Evolutionary conservation across 2,888 invertebrate species (phyloP).

Genomic region (Sphinx pinastri): DNA sequence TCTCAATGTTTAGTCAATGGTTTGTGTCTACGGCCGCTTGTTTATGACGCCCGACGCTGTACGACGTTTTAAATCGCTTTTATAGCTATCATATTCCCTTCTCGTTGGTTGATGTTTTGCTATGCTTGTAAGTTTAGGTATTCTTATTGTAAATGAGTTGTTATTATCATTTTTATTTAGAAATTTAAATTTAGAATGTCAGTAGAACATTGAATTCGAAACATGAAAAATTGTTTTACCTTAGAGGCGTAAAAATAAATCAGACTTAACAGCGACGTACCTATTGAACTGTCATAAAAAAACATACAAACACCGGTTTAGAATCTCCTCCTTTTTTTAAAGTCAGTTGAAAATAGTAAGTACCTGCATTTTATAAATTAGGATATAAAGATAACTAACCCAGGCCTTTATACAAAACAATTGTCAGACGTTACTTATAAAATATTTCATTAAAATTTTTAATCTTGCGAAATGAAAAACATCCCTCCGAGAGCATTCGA

Average conservation of each 20-base stretch:
- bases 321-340: no score
- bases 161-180: no score
- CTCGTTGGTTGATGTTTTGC: background rate
- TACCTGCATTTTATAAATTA: no score
- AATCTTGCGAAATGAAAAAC: slow-evolving; percentile 49
- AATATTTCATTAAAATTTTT: slow-evolving; percentile 33
- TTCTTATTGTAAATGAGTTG: no score
- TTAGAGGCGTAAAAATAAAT: no score
- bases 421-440: background rate
- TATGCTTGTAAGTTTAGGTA: background rate
- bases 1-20: slow-evolving; percentile 70
- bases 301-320: no score
- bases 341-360: no score
- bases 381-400: background rate
- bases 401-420: background rate
- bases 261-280: no score
- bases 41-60: slow-evolving; percentile 42
- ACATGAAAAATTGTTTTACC: no score
- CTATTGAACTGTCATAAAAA: no score
- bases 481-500: slow-evolving; percentile 43
- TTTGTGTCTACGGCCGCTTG: slow-evolving; percentile 54
- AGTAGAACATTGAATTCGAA: no score
- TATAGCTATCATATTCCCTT: slow-evolving; percentile 24
- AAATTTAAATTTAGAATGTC: no score
- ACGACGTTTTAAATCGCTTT: slow-evolving; percentile 33